These are phyloP conservation scores for Bradynema listronoti DNA, from an alignment of 1,140 invertebrate species.

Conservation along the genomic window DNA sequence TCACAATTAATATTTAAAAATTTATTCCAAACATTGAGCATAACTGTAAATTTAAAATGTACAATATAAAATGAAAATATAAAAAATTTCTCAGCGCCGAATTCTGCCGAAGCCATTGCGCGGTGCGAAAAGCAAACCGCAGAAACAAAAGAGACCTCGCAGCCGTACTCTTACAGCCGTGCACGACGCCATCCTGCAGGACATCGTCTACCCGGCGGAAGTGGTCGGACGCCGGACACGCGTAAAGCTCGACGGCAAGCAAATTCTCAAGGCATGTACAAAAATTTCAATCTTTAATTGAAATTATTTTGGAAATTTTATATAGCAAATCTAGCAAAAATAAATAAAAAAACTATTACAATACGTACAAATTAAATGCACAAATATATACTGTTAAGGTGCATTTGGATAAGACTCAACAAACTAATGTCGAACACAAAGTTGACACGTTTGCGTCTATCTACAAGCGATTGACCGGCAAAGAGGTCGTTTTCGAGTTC, in stretches of 20 bases:
- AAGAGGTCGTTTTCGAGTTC: constrained; percentile 97
- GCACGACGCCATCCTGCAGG: constrained; percentile 90
- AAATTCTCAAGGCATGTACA: constrained; percentile 73
- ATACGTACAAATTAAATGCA: no score
- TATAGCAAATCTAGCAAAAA: no score
- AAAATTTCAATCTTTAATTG: constrained; percentile 5
- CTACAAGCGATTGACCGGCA: constrained; percentile 96
- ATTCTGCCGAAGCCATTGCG: constrained; percentile 94
- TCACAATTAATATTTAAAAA: background rate
- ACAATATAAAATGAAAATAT: constrained; percentile 3
- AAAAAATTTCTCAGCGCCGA: constrained; percentile 69
- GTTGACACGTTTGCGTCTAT: constrained; percentile 93
- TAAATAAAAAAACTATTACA: no score
- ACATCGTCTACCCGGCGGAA: constrained; percentile 96
- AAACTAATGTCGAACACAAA: constrained; percentile 98
- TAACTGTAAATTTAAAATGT: background rate
- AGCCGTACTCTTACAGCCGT: constrained; percentile 90
- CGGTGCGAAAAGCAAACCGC: constrained; percentile 79
- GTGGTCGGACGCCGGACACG: constrained; percentile 96
- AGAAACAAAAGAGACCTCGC: constrained; percentile 92
- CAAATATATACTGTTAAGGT: no score
- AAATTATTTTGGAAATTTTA: constrained; percentile 2
- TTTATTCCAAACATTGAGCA: background rate
- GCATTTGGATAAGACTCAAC: constrained; percentile 94
- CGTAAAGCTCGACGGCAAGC: constrained; percentile 86